Evolutionary conservation across 2,888 invertebrate genomes (phyloP).

Genomic region (Melinopterus prodromus): DNA sequence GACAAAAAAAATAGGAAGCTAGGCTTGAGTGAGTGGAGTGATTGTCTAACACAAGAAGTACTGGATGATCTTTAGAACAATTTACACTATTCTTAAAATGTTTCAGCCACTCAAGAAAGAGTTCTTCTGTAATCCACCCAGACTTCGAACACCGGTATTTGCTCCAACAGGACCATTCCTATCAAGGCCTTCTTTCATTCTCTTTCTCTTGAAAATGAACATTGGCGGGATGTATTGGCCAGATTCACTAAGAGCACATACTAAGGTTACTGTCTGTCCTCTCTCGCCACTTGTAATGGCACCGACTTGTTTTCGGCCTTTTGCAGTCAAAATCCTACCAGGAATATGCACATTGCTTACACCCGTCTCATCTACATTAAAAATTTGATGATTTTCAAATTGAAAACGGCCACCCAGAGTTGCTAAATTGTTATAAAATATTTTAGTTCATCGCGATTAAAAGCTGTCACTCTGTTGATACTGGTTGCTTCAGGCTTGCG

Average conservation of each 20-base stretch:
- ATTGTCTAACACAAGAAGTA: conserved; percentile 48
- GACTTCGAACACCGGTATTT: conserved; percentile 48
- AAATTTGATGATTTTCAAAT: conserved; percentile 12
- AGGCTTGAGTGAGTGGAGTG: conserved; percentile 47
- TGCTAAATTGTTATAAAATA: too few relatives aligned
- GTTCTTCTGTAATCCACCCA: conserved; percentile 48
- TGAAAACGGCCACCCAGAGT: too few relatives aligned
- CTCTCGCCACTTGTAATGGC: conserved; percentile 23
- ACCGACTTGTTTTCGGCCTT: conserved; percentile 23
- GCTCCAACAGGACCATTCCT: conserved; percentile 49
- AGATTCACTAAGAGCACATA: conserved; percentile 7
- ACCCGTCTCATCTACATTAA: too few relatives aligned
- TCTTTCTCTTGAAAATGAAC: conserved; percentile 24
- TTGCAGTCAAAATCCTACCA: conserved; percentile 10
- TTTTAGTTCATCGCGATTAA: too few relatives aligned
- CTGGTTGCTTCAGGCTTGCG: too few relatives aligned
- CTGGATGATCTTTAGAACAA: conserved; percentile 32
- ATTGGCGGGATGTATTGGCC: conserved; percentile 14
- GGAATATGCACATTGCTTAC: too few relatives aligned
- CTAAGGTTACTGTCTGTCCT: conserved; percentile 9
- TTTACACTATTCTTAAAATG: conserved; percentile 33
- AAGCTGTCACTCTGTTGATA: too few relatives aligned
- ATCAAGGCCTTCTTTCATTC: conserved; percentile 33
- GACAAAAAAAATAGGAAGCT: conserved; percentile 28
- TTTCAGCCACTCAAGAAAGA: conserved; percentile 35